Evolutionary conservation across 2,888 invertebrate genomes (phyloP).

Genomic region (Macrosiphum euphorbiae): DNA sequence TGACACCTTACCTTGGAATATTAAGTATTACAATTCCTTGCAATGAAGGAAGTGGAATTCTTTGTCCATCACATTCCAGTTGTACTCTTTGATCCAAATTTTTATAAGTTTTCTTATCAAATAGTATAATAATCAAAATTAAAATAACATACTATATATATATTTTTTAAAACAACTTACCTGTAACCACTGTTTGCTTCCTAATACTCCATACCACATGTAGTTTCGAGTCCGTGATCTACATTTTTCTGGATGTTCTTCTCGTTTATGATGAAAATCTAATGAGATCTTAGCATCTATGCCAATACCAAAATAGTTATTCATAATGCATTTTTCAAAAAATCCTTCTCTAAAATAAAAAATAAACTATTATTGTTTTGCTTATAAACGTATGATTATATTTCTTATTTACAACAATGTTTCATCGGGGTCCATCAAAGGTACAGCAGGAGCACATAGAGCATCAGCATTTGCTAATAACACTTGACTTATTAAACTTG

Average conservation of each 20-base stretch:
- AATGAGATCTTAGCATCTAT: slow-evolving; percentile 97
- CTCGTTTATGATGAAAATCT: slow-evolving; percentile 96
- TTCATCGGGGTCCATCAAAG: slow-evolving; percentile 93
- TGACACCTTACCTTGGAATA: slow-evolving; percentile 81
- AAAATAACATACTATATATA: neutral
- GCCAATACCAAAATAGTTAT: slow-evolving; percentile 98
- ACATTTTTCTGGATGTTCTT: slow-evolving; percentile 97
- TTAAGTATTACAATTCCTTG: slow-evolving; percentile 98
- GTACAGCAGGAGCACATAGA: slow-evolving; percentile 95
- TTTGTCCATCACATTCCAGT: slow-evolving; percentile 94
- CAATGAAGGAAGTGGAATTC: slow-evolving; percentile 93
- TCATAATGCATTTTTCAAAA: slow-evolving; percentile 96
- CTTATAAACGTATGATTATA: neutral
- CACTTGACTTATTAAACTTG: slow-evolving; percentile 94
- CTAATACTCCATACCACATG: slow-evolving; percentile 86
- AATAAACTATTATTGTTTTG: slow-evolving; percentile 48
- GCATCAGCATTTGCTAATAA: slow-evolving; percentile 96
- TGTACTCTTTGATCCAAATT: slow-evolving; percentile 96
- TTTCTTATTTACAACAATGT: slow-evolving; percentile 75
- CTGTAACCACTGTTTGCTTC: slow-evolving; percentile 73
- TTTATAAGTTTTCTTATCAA: slow-evolving; percentile 88
- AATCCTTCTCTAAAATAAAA: slow-evolving; percentile 79
- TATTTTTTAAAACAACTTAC: slow-evolving; percentile 64
- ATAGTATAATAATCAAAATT: neutral
- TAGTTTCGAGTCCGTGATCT: slow-evolving; percentile 93